Evolutionary conservation across 2,797 vertebrate genomes (phyloP), one percentile per base, ranked within the genome.

Genomic region (Sandelia bainsii): DNA sequence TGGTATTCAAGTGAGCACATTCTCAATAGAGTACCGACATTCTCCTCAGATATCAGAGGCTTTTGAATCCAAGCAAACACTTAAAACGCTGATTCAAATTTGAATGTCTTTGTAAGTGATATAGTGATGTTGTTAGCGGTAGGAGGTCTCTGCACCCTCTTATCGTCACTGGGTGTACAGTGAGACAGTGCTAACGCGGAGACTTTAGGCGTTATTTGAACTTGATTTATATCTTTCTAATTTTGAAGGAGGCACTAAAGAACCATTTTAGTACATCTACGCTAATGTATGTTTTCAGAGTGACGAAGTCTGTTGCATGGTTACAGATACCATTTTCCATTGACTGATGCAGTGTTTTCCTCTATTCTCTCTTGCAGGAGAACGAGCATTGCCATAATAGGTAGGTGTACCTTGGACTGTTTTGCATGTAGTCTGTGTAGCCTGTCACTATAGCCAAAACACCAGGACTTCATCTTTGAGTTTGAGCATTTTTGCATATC

Each of bases 21-120:
- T 86, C 86, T 90, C 87, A 89, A 88, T 90, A 57, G 87, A 87
- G 85, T 81, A 51, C 72, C 22, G 65, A 83, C 87, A 81, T 92
- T 89, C 87, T 89, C 82, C 75, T 86, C 89, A 82, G 83, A 89
- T 89, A 88, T 83, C 83, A 62, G 77, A 81, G 80, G 78, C 87
- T 87, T 89, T 91, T 82, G 66, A 92, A 46, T 85, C 54, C 70
- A 59, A 79, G 86, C 50, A 19, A 22, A 86, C 85, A 84, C 85
- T 92, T 91, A 84, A 91, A 93, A 81, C 83, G 80, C 75, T 37
- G 80, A 85, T 86, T 90, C 74, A 74, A 51, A 79, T 83, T 57
- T 81, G 82, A 87, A 65, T 72, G 80, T 87, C 71, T 89, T 79
- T 90, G 92, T 91, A 92, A 90, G 83, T 82, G 87, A 93, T 92